Percentiles rank a stretch among this genome's conserved stretches.
Evolutionary conservation across 2,797 vertebrate genomes (phyloP).

Genomic region (Pangasius djambal): DNA sequence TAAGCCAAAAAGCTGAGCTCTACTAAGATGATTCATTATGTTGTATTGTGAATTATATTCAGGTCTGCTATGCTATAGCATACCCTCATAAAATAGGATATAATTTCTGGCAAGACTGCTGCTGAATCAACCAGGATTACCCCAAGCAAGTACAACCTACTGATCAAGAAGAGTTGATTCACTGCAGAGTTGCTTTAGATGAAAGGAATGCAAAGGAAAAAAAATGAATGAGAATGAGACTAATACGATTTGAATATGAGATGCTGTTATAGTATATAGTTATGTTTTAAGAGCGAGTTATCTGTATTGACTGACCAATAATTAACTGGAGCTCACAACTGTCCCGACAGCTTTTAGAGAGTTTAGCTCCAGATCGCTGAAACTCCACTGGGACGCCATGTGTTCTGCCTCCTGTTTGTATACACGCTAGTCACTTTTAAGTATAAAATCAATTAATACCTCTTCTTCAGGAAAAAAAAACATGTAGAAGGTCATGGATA

Average conservation of each 20-base stretch:
- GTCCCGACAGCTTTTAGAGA: neutral
- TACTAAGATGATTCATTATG: neutral
- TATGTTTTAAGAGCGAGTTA: constrained; percentile 6
- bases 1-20: neutral
- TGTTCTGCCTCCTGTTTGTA: constrained; percentile 22
- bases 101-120: neutral
- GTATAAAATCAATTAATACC: constrained; percentile 5
- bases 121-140: constrained; percentile 18
- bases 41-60: neutral
- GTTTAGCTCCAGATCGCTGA: neutral
- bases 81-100: neutral
- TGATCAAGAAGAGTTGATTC: neutral
- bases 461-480: neutral
- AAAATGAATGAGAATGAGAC: neutral
- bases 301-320: constrained; percentile 2
- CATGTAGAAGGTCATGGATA: neutral
- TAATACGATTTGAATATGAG: neutral
- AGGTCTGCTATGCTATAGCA: neutral
- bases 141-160: neutral
- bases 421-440: neutral
- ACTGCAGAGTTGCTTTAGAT: neutral
- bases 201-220: neutral
- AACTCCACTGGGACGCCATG: constrained; percentile 18
- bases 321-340: neutral
- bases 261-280: neutral